These are phyloP conservation scores for Cairina moschata DNA, from an alignment of 2,113 vertebrate species.

Conservation along the genomic window DNA sequence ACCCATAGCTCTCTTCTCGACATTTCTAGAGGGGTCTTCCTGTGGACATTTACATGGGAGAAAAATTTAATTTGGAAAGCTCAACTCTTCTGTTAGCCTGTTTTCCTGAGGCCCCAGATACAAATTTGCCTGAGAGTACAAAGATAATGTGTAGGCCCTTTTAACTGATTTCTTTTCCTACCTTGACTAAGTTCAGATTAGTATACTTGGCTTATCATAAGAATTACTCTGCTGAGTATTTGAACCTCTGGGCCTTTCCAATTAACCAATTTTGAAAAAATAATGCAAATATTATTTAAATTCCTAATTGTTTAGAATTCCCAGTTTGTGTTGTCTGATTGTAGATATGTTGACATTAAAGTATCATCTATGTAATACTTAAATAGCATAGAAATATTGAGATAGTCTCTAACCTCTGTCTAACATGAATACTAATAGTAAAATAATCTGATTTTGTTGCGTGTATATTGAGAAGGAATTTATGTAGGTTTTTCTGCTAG, in stretches of 20 bases:
- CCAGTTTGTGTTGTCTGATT: rapidly evolving
- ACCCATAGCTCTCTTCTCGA: background rate
- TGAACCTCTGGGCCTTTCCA: background rate
- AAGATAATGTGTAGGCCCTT: background rate
- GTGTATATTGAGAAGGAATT: background rate
- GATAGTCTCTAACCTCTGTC: background rate
- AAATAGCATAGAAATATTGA: background rate
- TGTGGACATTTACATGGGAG: background rate
- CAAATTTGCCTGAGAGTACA: background rate
- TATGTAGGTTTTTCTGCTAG: background rate
- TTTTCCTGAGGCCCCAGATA: background rate
- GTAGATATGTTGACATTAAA: background rate
- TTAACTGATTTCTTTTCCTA: background rate
- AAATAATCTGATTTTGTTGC: background rate
- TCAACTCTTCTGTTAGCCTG: background rate
- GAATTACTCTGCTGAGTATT: background rate
- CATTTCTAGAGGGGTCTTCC: background rate
- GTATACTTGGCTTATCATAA: background rate
- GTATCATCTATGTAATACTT: background rate
- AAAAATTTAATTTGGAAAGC: background rate
- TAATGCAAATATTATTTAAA: background rate
- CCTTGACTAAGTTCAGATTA: background rate
- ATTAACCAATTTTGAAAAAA: background rate
- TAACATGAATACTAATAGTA: background rate
- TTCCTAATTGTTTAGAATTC: background rate